Evolutionary conservation across 2,888 invertebrate species (phyloP).

Genomic region (Hipparchia sbordonii): DNA sequence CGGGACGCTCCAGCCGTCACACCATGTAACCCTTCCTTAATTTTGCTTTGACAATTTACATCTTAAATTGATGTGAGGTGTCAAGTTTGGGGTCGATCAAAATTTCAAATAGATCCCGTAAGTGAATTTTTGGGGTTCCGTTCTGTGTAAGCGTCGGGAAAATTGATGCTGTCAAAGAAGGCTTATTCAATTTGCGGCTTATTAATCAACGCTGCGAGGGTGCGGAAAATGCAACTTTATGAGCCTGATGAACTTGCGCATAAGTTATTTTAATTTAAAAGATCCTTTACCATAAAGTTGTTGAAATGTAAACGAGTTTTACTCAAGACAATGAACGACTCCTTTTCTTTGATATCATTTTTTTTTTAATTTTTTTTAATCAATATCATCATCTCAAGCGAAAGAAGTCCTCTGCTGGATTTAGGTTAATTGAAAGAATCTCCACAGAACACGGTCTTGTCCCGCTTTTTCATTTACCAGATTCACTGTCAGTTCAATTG

Average conservation of each 20-base stretch:
- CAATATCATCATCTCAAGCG: no score
- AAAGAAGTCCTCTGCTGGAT: no score
- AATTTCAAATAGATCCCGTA: slow-evolving; percentile 78
- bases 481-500: no score
- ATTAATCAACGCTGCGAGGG: slow-evolving; percentile 67
- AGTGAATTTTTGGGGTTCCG: slow-evolving; percentile 77
- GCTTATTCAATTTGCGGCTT: slow-evolving; percentile 76
- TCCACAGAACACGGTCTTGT: no score
- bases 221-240: slow-evolving; percentile 20
- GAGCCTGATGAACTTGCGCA: slow-evolving; percentile 33
- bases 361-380: no score
- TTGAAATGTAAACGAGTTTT: background rate
- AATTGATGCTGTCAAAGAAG: slow-evolving; percentile 81
- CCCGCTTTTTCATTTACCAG: no score
- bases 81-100: slow-evolving; percentile 78
- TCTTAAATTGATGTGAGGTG: slow-evolving; percentile 78
- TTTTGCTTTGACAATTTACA: slow-evolving; percentile 80
- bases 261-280: slow-evolving; percentile 1
- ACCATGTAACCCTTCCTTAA: slow-evolving; percentile 57
- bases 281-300: background rate
- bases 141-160: slow-evolving; percentile 67
- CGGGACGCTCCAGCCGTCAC: background rate
- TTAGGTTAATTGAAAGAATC: no score
- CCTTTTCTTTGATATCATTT: no score
- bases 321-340: background rate